Evolutionary conservation across 2,888 invertebrate genomes (phyloP).

Genomic region (Hybos culiciformis): DNA sequence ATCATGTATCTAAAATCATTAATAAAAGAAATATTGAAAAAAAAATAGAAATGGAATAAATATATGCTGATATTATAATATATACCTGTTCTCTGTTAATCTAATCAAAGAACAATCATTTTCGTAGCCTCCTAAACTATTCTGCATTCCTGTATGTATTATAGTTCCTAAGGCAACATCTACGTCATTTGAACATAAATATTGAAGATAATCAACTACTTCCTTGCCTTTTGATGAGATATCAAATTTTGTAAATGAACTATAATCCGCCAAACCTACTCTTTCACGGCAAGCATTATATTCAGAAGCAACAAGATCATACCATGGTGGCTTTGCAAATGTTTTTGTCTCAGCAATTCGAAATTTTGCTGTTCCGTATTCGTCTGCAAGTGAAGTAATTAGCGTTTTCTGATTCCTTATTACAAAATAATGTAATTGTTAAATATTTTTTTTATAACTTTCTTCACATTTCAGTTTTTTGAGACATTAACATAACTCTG

Average conservation of each 20-base stretch:
- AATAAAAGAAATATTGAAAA: background rate
- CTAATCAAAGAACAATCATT: slow-evolving; percentile 94
- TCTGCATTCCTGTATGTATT: slow-evolving; percentile 97
- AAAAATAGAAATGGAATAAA: background rate
- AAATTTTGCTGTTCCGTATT: slow-evolving; percentile 29
- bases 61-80: background rate
- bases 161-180: slow-evolving; percentile 87
- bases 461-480: too few relatives aligned
- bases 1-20: slow-evolving; percentile 88
- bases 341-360: slow-evolving; percentile 68
- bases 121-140: slow-evolving; percentile 86
- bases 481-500: too few relatives aligned
- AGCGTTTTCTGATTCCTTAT: too few relatives aligned
- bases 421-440: too few relatives aligned
- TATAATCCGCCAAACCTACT: slow-evolving; percentile 89
- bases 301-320: slow-evolving; percentile 72
- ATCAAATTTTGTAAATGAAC: slow-evolving; percentile 93
- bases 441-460: too few relatives aligned
- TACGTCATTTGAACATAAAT: slow-evolving; percentile 90
- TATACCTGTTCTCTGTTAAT: slow-evolving; percentile 71
- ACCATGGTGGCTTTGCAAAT: slow-evolving; percentile 89
- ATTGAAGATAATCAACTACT: slow-evolving; percentile 79
- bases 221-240: slow-evolving; percentile 80
- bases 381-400: slow-evolving; percentile 21
- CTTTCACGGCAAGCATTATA: slow-evolving; percentile 88